Base-by-base conservation (phyloP, 2,888 invertebrate genomes). In the Liodrosophila aerea region DNA sequence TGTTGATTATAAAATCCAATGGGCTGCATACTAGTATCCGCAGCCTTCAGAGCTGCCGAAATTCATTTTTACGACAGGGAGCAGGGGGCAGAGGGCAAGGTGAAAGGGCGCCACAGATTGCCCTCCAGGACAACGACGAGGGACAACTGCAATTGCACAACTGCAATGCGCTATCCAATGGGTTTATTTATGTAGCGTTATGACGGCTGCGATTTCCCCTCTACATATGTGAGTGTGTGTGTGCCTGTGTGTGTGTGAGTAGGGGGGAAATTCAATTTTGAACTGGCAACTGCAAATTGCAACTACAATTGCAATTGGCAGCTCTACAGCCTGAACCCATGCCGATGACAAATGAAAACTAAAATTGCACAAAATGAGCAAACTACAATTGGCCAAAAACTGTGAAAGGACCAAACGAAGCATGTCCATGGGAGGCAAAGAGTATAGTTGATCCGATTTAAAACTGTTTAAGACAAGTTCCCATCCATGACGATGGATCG, bases 1-100 rank as follows among this genome's bases (percentile, higher is more conserved):
- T 78, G 81, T 80, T 81, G 81, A 80, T 81, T 80, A 80, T 80
- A 81, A 81, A 80, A 80, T 74, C 72, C 66, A 80, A 78, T 80
- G 53, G 56, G 29, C 29, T 29, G 29, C 29, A 7, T 22, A 9
- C 13, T 3, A 7, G n/a, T n/a, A n/a, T n/a, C 44, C 43, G 11
- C 63, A 54, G 41, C 34, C 49, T 46, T 52, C 37, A 49, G 64
- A 41, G 27, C 46, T 27, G 27, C 34, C 18, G 18, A 59, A 53
- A 36, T 57, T 46, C 60, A 54, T 49, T 60, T 66, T 40, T 49
- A 22, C 22, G 22, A 2, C 22, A 5, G 22, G 22, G 22, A 22
- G 22, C 5, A 4, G 22, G 5, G 22, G 2, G 22, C 22, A 22
- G n/a, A n/a, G n/a, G 45, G 52, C 27, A 13, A 5, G 29, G 40